Percentiles rank a stretch among this genome's conserved stretches.
Conservation (phyloP, 2,113 vertebrate genomes). For the Calyptommatus sinebrachiatus region DNA sequence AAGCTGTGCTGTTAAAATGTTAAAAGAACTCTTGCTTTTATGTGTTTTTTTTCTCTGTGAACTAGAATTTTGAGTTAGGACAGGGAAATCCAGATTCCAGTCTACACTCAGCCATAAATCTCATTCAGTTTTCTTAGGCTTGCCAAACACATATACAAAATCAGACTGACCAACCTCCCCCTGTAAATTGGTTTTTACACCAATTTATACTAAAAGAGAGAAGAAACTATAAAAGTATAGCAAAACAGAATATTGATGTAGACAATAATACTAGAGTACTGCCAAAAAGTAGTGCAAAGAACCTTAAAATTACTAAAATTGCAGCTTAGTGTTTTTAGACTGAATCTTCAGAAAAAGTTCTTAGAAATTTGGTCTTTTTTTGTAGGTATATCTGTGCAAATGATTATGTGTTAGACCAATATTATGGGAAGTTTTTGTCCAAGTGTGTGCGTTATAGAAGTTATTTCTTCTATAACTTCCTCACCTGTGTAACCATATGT, state of each 20-base stretch:
- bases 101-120: neutral
- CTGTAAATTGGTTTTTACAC: too few relatives aligned
- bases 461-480: neutral
- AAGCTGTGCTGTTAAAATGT: too few relatives aligned
- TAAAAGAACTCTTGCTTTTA: neutral
- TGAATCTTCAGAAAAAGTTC: neutral
- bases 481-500: neutral
- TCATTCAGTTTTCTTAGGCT: neutral
- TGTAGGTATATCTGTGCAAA: neutral
- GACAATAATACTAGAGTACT: too few relatives aligned
- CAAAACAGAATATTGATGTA: too few relatives aligned
- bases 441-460: neutral
- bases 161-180: too few relatives aligned
- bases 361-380: neutral
- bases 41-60: neutral
- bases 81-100: neutral
- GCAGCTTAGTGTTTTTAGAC: neutral
- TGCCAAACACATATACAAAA: too few relatives aligned
- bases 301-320: neutral
- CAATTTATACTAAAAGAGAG: neutral
- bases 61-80: neutral
- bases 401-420: neutral
- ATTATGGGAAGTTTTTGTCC: neutral
- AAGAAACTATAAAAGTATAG: neutral
- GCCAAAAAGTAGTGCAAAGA: neutral